Base-by-base conservation (phyloP, 2,888 invertebrate species). In the Acanthopleura granulata region DNA sequence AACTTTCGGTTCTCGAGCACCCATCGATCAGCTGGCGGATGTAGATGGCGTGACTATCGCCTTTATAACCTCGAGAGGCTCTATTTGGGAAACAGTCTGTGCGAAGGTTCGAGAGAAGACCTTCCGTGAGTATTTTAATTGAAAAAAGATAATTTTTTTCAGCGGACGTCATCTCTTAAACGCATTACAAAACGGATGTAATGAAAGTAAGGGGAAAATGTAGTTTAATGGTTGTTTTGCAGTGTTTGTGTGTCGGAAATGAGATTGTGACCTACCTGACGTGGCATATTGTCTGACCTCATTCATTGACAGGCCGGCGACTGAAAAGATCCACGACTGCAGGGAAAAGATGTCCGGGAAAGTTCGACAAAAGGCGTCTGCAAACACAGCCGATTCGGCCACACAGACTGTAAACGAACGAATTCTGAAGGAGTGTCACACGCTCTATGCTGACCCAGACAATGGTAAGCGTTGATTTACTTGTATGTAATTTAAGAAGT, bases 361-460 rank as follows among this genome's bases (percentile, higher is more conserved):
- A 87, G 88, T 89, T 79, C 86, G 87, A 82, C 82, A 87, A 79
- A 83, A 87, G 82, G 83, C 84, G 75, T 85, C 88, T 72, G 88
- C 90, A 57, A 91, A 91, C 82, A 84, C 89, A 30, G 86, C 87
- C 27, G 90, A 90, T 80, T 84, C 86, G 74, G 86, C 89, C 25
- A 91, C 91, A 12, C 84, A 91, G 74, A 88, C 91, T 40, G 85
- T 91, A 40, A 92, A 92, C 85, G 92, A 92, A 81, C 88, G 89
- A 80, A 92, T 92, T 78, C 86, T 92, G 51, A 91, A 90, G 84
- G 92, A 92, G 83, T 91, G 92, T 80, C 92, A 92, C 81, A 85
- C 85, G 22, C 85, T 92, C 14, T 92, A 92, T 84, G 91, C 89
- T 50, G 92, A 92, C 79, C 88, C 91, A 25, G 91, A 92, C 74